Conservation (phyloP, 2,113 vertebrate species). For the Puntigrus tetrazona region DNA sequence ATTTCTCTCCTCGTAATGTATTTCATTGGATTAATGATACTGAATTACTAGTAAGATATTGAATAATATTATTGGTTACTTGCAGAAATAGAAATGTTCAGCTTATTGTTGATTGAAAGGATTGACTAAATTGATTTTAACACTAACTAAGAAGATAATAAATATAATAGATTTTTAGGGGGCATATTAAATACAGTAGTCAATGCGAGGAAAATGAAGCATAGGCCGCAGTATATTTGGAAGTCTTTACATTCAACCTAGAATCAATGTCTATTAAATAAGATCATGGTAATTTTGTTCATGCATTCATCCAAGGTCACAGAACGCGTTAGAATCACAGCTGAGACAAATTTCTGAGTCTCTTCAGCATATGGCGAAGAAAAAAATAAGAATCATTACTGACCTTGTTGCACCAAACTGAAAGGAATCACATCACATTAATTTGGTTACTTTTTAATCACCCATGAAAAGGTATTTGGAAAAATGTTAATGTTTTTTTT, state of each 20-base stretch:
- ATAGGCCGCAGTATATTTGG: background rate
- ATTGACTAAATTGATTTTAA: background rate
- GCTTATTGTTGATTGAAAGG: background rate
- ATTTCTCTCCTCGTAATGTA: background rate
- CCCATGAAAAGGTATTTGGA: background rate
- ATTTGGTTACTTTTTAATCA: slow-evolving; percentile 27
- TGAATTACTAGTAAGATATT: background rate
- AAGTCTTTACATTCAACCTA: slow-evolving; percentile 4
- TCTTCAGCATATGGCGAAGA: background rate
- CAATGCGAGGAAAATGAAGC: background rate
- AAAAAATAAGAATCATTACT: background rate
- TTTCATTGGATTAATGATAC: background rate
- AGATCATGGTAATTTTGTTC: slow-evolving; percentile 27
- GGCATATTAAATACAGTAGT: background rate
- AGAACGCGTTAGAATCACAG: background rate
- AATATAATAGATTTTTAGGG: background rate
- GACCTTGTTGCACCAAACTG: slow-evolving; percentile 10
- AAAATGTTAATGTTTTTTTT: background rate
- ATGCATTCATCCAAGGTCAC: slow-evolving; percentile 14
- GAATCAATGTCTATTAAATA: slow-evolving; percentile 13
- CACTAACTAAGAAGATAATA: background rate
- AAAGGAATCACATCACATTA: slow-evolving; percentile 19
- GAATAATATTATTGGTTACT: background rate
- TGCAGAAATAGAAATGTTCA: background rate
- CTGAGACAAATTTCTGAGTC: slow-evolving; percentile 3